phyloP scores from a whole-genome alignment of 92 coral and sea anemone species.

The Epizoanthus illoricatus region DNA sequence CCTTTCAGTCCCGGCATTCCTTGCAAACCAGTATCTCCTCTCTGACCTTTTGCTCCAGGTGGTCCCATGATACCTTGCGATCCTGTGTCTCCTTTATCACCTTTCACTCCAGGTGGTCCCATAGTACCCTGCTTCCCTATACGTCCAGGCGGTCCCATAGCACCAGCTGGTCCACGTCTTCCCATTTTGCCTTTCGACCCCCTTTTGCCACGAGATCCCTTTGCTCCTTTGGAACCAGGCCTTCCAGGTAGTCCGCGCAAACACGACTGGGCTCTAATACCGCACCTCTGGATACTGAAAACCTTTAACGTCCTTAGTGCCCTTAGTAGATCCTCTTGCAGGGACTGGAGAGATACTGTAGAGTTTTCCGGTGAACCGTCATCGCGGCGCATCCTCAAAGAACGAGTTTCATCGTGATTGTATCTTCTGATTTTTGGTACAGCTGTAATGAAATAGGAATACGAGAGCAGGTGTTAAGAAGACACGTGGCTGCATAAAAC shows the following conservation, averaged over 20 bases:
- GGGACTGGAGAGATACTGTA: background rate
- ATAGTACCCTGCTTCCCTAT: slow-evolving; percentile 13
- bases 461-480: no score
- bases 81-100: slow-evolving; percentile 7
- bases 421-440: background rate
- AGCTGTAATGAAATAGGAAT: no score
- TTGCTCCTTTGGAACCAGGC: background rate
- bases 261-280: background rate
- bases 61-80: background rate
- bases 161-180: background rate
- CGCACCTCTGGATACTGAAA: slow-evolving; percentile 17
- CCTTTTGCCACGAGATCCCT: slow-evolving; percentile 10
- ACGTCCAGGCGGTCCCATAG: slow-evolving; percentile 1
- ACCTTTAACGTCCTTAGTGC: background rate
- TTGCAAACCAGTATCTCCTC: background rate
- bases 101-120: slow-evolving; percentile 4
- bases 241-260: no score
- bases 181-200: background rate
- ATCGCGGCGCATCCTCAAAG: background rate
- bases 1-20: no score
- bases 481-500: no score
- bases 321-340: background rate
- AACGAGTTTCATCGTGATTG: background rate
- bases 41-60: background rate
- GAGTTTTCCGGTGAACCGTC: background rate